Evolutionary conservation across 2,888 invertebrate species (phyloP).

Genomic region (Steinernema carpocapsae): DNA sequence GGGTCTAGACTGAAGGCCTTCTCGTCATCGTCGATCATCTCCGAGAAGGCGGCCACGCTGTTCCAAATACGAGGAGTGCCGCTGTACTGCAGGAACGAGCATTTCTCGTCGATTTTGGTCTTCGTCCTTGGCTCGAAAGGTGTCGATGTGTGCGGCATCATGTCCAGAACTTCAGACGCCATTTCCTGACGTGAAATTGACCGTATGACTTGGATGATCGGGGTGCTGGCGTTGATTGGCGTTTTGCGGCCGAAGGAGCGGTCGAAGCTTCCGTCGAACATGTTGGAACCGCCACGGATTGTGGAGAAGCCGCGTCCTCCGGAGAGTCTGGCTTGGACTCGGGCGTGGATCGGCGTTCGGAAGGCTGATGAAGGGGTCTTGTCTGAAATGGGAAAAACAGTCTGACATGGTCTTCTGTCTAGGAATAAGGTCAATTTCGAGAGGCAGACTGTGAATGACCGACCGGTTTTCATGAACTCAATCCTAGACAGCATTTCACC

Average conservation of each 20-base stretch:
- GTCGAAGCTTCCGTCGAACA: not conserved
- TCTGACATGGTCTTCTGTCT: no score
- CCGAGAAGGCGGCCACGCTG: not conserved
- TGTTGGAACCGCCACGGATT: not conserved
- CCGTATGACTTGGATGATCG: not conserved
- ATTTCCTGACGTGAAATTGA: constrained; percentile 16
- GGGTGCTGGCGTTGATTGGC: not conserved
- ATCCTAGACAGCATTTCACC: no score
- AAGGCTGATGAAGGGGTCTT: constrained; percentile 1
- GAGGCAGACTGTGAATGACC: no score
- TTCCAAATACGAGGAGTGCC: constrained; percentile 10
- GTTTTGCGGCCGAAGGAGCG: constrained; percentile 7
- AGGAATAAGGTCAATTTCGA: no score
- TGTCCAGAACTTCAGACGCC: constrained; percentile 9
- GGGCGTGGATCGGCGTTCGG: not conserved
- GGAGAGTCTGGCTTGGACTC: no score
- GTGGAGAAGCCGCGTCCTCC: no score
- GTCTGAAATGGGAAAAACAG: not conserved
- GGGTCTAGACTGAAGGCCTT: not conserved
- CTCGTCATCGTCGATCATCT: not conserved
- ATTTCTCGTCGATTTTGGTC: not conserved
- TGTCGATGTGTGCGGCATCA: constrained; percentile 19
- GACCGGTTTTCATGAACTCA: no score
- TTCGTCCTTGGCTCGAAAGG: not conserved
- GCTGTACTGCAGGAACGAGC: constrained; percentile 15